Base-by-base conservation (phyloP, 2,888 invertebrate genomes). In the Amblyteles armatorius region DNA sequence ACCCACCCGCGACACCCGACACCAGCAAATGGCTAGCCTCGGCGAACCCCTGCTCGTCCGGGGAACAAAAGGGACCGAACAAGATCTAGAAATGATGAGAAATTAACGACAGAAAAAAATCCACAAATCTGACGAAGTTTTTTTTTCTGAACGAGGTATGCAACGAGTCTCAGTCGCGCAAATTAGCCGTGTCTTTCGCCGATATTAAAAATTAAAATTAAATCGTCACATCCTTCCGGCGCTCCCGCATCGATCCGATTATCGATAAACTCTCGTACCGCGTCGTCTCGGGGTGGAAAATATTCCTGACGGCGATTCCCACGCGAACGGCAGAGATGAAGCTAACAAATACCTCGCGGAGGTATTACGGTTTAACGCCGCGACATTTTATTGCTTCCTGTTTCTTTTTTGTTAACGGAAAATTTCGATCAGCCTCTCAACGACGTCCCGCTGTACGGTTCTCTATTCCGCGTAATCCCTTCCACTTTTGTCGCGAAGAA, bases 391-490 rank as follows among this genome's bases (percentile, higher is more conserved):
- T 33, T 16, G 33, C 16, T 9, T 9, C 52, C 29, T 3, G 7
- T 63, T 71, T 19, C 65, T 48, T 48, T 48, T 48, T 48, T 48
- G 22, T 36, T n/a, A 44, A 44, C 19, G 29, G 13, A 63, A 36
- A 71, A 63, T 63, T 63, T 57, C 67, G 57, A 52, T 48, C 44
- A 67, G 67, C 57, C 67, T 74, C 57, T 60, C 68, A 73, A 57
- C 48, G 26, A 74, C 57, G 55, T 40, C 19, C n/a, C 44, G 16
- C 33, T 57, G 29, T 40, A 68, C 48, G 29, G 68, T 63, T 33
- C 67, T 57, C 55, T 68, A 80, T 73, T 22, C 57, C 44, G 33
- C 44, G 29, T 73, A 73, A 80, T 73, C 52, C 29, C 50, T n/a
- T 40, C 29, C 19, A 26, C 22, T 74, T 67, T 33, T 55, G 44